Evolutionary conservation across 2,113 vertebrate genomes (phyloP), one percentile per base, ranked within the genome.

Genomic region (Istiophorus platypterus): DNA sequence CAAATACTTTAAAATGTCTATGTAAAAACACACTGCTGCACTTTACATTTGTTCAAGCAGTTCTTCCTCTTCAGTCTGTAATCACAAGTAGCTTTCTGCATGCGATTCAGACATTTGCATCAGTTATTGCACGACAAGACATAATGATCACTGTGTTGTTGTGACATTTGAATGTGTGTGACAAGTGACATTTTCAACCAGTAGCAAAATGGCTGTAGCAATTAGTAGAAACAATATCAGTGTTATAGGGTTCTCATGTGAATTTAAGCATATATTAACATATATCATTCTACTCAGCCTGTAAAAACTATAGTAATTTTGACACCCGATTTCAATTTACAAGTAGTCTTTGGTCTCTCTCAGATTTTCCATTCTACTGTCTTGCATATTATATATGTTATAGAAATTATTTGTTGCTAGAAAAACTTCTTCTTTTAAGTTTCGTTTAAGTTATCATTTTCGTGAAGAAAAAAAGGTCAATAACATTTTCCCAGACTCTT

Each of bases 161-260:
- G 5, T 83, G 80, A 84, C 85, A 89, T 90, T 89, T 91, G 54
- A 76, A 67, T 69, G 57, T 22, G 42, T 84, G n/a, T n/a, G 80
- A 86, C 59, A 75, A 49, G 76, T 76, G 68, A 78, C 72, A 85
- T 80, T 83, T 89, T 72, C 70, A 64, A 57, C 31, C 51, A 18
- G 24, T 11, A 49, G 45, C 26, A 27, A 64, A 66, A 51, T 66
- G 1, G 58, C 54, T 62, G 37, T 54, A 51, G 49, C 47, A 73
- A 81, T 68, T 73, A 72, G 12, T 27, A n/a, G 31, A 75, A 15
- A 56, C 4, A 0, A 18, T 45, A 37, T 45, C 26, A 26, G 18
- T 18, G 41, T 47, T 26, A 1, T 5, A 58, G 1, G 26, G 56
- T 58, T 20, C 31, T 39, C 10, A 22, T 37, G 18, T 39, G 34